Base-by-base conservation (phyloP, 2,113 vertebrate genomes). In the Diglossa brunneiventris region DNA sequence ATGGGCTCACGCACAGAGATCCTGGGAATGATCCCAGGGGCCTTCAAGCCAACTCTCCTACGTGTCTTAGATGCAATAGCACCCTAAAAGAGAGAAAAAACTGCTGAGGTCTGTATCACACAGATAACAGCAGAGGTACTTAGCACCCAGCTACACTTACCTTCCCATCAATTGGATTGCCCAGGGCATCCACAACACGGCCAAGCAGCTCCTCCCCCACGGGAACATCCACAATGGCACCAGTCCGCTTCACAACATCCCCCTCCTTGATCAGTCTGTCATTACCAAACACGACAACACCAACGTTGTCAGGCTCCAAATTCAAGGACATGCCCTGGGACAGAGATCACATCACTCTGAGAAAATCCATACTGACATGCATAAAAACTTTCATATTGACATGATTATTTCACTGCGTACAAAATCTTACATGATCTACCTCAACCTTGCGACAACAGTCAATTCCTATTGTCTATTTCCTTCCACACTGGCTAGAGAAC, bases 271-370 rank as follows among this genome's bases (percentile, higher is more conserved):
- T 99, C 90, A 99, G 98, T 83, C 99, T 99, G 98, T 99, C 99
- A 0, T 99, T 99, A 97, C 99, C 99, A 46, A 99, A 99, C 94
- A 99, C 99, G n/a, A 99, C 99, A 95, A 99, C 99, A 98, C 99
- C 99, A 95, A 99, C 99, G 1, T 99, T 99, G 98, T 99, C 99
- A 1, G 99, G 99, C 98, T 99, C 99, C 99, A 99, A 99, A 97
- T 99, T 99, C 98, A 99, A 98, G 97, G 99, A 99, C 99, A 99
- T 99, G 24, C 99, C 99, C 99, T 99, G 74, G 7, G 31, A 47
- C 10, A 90, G 63, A 95, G 30, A 77, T 3, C 39, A 78, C n/a
- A 56, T 11, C 18, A 47, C 5, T 24, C 11, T 78, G 8, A 76
- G 15, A 64, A 67, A 68, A 74, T 3, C 3, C 6, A 19, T 3